Evolutionary conservation across 37 sponge, comb jelly and placozoan genomes (phyloP).

Genomic region (Eunapius fragilis): DNA sequence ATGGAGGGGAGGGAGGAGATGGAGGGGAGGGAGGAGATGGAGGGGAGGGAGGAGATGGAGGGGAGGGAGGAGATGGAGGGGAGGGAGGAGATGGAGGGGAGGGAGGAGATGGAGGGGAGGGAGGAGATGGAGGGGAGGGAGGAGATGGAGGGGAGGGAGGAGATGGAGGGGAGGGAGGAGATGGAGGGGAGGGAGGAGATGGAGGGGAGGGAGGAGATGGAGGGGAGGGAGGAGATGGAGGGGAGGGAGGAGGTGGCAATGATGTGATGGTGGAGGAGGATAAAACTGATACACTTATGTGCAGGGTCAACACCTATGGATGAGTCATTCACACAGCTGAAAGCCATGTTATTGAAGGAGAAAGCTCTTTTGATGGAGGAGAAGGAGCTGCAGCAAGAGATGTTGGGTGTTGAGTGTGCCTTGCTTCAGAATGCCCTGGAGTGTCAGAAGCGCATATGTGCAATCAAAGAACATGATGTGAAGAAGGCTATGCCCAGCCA

Average conservation of each 20-base stretch:
- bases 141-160: no score
- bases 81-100: background rate
- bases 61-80: background rate
- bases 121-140: background rate
- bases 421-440: conserved; percentile 59
- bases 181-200: background rate
- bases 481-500: background rate
- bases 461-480: conserved; percentile 32
- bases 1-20: background rate
- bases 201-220: background rate
- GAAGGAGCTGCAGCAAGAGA: conserved; percentile 19
- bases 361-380: background rate
- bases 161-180: background rate
- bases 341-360: conserved; percentile 41
- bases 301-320: background rate
- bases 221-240: background rate
- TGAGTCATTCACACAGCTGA: conserved; percentile 32
- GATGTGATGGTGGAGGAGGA: background rate
- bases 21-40: background rate
- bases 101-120: background rate
- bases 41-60: no score
- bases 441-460: conserved; percentile 29
- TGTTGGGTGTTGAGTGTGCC: conserved; percentile 24
- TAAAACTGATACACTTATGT: background rate
- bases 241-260: no score